Evolutionary conservation across 1,140 invertebrate genomes (phyloP).

Genomic region (Drosophila kikkawai): DNA sequence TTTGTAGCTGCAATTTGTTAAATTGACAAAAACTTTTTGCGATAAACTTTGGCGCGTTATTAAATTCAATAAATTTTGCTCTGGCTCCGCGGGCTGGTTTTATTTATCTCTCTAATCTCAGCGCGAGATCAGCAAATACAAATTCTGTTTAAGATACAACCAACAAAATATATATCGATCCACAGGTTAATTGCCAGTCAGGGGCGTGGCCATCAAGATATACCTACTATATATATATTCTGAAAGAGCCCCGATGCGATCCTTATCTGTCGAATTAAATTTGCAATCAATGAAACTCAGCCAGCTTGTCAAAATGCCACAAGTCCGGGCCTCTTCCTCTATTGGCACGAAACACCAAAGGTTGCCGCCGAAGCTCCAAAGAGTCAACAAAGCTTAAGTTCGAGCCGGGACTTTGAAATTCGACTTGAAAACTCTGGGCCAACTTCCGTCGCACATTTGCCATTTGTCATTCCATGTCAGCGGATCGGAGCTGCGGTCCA

Average conservation of each 20-base stretch:
- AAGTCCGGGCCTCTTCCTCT: conserved; percentile 39
- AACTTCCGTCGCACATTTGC: conserved; percentile 79
- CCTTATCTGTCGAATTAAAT: conserved; percentile 64
- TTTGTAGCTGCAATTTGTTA: conserved; percentile 75
- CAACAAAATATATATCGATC: conserved; percentile 41
- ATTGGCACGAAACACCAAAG: conserved; percentile 18
- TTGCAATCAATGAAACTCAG: conserved; percentile 72
- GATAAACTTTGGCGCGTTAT: conserved; percentile 82
- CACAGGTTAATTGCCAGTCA: conserved; percentile 42
- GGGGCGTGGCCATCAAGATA: conserved; percentile 38
- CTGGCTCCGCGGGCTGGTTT: conserved; percentile 3
- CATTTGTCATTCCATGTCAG: conserved; percentile 76
- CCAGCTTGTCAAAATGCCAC: conserved; percentile 63
- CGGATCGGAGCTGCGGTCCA: conserved; percentile 28
- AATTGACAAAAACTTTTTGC: conserved; percentile 80
- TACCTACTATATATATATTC: neutral
- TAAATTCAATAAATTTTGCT: conserved; percentile 81
- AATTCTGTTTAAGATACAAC: conserved; percentile 78
- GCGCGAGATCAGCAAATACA: conserved; percentile 76
- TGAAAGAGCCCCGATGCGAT: conserved; percentile 23
- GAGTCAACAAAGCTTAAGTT: conserved; percentile 2
- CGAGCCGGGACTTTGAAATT: conserved; percentile 15
- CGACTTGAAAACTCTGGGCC: conserved; percentile 32
- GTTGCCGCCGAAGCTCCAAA: conserved; percentile 14
- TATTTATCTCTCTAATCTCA: conserved; percentile 28